These are phyloP conservation scores for Lucifuga dentata DNA, from an alignment of 2,113 vertebrate genomes.

Conservation along the genomic window DNA sequence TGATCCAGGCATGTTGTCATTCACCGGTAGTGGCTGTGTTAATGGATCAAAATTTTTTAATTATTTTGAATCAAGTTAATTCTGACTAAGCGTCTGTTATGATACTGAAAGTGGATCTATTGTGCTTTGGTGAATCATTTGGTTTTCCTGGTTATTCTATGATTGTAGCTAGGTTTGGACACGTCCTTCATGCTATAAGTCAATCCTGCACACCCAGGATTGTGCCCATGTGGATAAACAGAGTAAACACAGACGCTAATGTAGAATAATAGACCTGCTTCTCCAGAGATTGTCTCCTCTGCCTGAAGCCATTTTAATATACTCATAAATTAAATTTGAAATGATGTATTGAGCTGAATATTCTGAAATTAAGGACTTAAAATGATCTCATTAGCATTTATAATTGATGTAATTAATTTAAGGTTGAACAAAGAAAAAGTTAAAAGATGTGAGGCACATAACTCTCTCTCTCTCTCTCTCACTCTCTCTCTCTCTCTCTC, in stretches of 20 bases:
- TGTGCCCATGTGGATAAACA: conserved; percentile 13
- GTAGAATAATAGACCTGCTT: conserved; percentile 27
- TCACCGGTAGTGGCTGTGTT: no score
- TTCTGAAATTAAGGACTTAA: conserved; percentile 12
- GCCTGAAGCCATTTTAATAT: conserved; percentile 24
- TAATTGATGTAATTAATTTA: conserved; percentile 38
- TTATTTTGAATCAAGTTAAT: no score
- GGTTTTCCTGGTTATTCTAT: not conserved
- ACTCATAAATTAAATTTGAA: conserved; percentile 41
- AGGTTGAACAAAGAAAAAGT: conserved; percentile 16
- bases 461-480: no score
- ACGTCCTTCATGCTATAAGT: not conserved
- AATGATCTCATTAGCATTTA: conserved; percentile 21
- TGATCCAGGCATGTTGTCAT: no score
- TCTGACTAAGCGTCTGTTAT: no score
- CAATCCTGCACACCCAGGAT: not conserved
- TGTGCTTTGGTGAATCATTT: no score
- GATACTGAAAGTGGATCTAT: no score
- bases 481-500: no score
- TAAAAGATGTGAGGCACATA: conserved; percentile 16
- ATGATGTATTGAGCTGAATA: conserved; percentile 33
- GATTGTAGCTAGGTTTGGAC: no score
- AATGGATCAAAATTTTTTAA: no score
- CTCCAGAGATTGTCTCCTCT: conserved; percentile 8
- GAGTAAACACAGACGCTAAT: conserved; percentile 26